Evolutionary conservation across 2,888 invertebrate species (phyloP).

Genomic region (Pyrocoelia pectoralis): DNA sequence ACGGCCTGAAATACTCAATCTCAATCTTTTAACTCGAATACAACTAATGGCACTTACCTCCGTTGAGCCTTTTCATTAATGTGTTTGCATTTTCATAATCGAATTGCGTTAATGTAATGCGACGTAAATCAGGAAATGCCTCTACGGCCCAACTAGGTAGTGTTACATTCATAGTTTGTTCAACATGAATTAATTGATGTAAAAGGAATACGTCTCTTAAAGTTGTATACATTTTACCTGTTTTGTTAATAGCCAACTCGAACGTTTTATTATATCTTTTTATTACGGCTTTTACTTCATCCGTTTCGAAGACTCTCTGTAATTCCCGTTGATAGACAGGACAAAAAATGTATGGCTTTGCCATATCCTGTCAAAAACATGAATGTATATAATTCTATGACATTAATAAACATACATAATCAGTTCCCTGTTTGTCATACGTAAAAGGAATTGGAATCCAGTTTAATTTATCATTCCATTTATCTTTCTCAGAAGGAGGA

Average conservation of each 20-base stretch:
- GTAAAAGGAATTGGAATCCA: conserved; percentile 71
- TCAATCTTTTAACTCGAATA: neutral
- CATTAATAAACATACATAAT: conserved; percentile 18
- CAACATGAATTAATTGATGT: conserved; percentile 35
- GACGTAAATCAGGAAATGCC: conserved; percentile 51
- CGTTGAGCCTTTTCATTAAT: conserved; percentile 48
- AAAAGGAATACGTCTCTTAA: conserved; percentile 35
- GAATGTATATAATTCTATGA: neutral
- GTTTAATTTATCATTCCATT: conserved; percentile 64
- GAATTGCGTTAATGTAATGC: conserved; percentile 42
- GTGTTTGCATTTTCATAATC: conserved; percentile 44
- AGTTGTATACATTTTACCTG: neutral
- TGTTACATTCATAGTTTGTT: conserved; percentile 48
- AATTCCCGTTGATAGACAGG: conserved; percentile 28
- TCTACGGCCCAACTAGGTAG: conserved; percentile 58
- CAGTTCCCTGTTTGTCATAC: neutral
- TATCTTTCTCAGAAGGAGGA: conserved; percentile 63
- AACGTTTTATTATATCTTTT: conserved; percentile 31
- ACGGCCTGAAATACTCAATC: conserved; percentile 47
- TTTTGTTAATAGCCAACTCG: conserved; percentile 8
- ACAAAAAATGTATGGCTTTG: neutral
- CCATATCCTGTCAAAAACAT: neutral
- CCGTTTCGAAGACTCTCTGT: conserved; percentile 27
- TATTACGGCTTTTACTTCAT: conserved; percentile 28
- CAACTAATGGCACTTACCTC: neutral